Base-by-base conservation (phyloP, 2,113 vertebrate genomes). In the Poecilia latipinna region DNA sequence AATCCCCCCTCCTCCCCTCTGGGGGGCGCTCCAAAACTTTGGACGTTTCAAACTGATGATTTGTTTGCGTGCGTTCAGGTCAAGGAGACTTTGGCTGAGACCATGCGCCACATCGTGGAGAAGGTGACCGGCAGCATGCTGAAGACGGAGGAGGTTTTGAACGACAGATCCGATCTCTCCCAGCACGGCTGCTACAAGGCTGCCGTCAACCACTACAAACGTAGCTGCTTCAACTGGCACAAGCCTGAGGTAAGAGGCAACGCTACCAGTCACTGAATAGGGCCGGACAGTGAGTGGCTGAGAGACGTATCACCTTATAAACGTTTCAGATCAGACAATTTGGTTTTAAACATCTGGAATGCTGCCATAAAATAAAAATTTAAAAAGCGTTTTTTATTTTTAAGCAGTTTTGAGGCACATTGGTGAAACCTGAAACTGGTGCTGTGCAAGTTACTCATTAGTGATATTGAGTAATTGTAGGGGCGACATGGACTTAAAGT, bases 201-300 rank as follows among this genome's bases (percentile, higher is more conserved):
- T 0, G 91, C 95, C 0, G 88, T 93, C 39, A 82, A 85, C 0
- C 92, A 96, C 93, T 99, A 96, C 95, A 97, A 95, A 86, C 68
- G 80, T 7, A 93, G 3, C 80, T 99, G 98, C 90, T 99, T 97
- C 94, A 97, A 99, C 94, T 99, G 98, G 98, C 96, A 97, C 84
- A 84, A 91, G 7, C 1, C 93, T 0, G 70, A 92, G 95, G 98
- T 99, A 91, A 4, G 33, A 17, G 26, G 0, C 4, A 60, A 8
- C 6, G 11, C 65, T 37, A 42, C 0, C 17, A 0, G n/a, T 10
- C 24, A 4, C 48, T 1, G 33, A 12, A 12, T 3, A 2, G 11
- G 35, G 2, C 35, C 11, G 35, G 35, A 35, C 8, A 8, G 33
- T 1, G 8, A 10, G 33, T 35, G 35, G 10, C 35, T 37, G 35